Evolutionary conservation across 2,797 vertebrate species (phyloP).

Genomic region (Eupleurogrammus muticus): DNA sequence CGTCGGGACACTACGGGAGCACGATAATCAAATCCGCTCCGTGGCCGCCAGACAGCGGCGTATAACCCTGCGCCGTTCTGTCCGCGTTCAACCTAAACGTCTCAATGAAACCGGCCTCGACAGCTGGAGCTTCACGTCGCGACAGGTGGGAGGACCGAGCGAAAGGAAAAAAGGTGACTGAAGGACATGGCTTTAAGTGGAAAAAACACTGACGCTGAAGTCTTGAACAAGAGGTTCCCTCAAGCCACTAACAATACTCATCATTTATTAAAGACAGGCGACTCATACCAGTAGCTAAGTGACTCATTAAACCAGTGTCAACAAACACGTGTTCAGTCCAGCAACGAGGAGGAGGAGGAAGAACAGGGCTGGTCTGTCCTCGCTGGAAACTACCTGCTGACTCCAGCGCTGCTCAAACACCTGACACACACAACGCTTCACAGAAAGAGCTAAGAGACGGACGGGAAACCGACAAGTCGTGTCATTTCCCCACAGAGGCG

Average conservation of each 20-base stretch:
- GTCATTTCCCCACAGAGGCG: neutral
- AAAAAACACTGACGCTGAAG: constrained; percentile 2
- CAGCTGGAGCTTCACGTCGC: neutral
- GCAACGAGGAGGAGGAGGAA: neutral
- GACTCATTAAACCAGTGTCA: constrained; percentile 66
- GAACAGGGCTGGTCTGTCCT: neutral
- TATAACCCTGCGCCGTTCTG: constrained; percentile 15
- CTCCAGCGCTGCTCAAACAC: constrained; percentile 9
- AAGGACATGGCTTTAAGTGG: neutral
- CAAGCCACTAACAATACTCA: constrained; percentile 23
- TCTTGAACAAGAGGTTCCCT: constrained; percentile 5
- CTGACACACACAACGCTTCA: neutral
- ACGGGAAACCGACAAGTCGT: neutral
- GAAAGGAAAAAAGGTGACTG: neutral
- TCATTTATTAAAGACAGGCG: constrained; percentile 51
- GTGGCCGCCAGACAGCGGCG: constrained; percentile 4
- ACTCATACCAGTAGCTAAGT: constrained; percentile 53
- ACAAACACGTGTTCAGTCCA: constrained; percentile 45
- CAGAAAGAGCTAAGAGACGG: no score
- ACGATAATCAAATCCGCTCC: constrained; percentile 38
- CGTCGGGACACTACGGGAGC: constrained; percentile 35
- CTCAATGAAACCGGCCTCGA: neutral
- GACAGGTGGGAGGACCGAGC: neutral
- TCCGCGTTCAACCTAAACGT: constrained; percentile 6
- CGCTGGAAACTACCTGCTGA: constrained; percentile 5